phyloP scores from a whole-genome alignment of 2,888 invertebrate genomes.

The Diabrotica balteata region DNA sequence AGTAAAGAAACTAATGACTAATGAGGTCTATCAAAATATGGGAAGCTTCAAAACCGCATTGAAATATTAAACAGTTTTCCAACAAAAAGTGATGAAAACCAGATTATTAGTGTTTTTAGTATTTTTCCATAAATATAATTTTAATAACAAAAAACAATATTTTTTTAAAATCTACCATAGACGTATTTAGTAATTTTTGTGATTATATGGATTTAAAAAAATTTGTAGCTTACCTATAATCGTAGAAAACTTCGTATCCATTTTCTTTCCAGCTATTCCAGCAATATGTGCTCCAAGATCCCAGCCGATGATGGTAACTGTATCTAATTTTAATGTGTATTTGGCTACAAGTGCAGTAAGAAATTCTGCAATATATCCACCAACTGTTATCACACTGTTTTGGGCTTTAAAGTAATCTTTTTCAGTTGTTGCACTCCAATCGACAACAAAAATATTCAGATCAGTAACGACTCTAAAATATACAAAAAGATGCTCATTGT shows the following conservation, averaged over 20 bases:
- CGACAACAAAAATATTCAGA: constrained; percentile 52
- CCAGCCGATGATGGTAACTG: constrained; percentile 38
- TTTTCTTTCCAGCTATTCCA: constrained; percentile 39
- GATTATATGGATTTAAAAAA: too few relatives aligned
- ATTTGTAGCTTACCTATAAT: constrained; percentile 1
- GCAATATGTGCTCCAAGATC: constrained; percentile 53
- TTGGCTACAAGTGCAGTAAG: constrained; percentile 26
- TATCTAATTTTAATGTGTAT: constrained; percentile 21
- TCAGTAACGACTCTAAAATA: constrained; percentile 38
- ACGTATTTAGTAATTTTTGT: too few relatives aligned
- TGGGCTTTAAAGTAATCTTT: constrained; percentile 37
- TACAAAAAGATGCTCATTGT: too few relatives aligned
- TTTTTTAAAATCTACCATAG: too few relatives aligned
- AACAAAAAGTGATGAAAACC: too few relatives aligned
- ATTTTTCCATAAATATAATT: too few relatives aligned
- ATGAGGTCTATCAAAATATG: too few relatives aligned
- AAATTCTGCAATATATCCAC: constrained; percentile 44
- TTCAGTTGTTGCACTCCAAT: constrained; percentile 46
- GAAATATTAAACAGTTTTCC: too few relatives aligned
- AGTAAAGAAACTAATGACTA: too few relatives aligned
- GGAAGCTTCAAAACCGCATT: too few relatives aligned
- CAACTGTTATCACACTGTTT: constrained; percentile 39
- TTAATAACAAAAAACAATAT: too few relatives aligned
- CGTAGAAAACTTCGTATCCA: neutral
- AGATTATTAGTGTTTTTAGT: too few relatives aligned